phyloP scores from a whole-genome alignment of 2,113 vertebrate genomes.

The Ochotona princeps region DNA sequence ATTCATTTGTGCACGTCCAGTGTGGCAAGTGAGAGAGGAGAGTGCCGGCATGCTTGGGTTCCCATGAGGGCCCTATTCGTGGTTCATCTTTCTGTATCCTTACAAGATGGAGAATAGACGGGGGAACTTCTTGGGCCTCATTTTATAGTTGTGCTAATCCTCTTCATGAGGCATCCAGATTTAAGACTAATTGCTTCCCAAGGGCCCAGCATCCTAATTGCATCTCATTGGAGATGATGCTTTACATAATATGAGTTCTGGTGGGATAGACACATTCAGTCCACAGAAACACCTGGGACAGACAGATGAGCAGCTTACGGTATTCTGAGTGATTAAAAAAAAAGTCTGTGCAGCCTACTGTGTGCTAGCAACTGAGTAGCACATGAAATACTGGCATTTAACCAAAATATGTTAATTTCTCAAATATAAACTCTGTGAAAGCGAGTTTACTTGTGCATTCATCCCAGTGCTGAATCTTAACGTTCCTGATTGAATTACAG shows the following conservation, averaged over 20 bases:
- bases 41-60: not conserved
- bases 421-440: not conserved
- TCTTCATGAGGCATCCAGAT: accelerated
- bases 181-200: not conserved
- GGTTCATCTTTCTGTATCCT: not conserved
- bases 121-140: not conserved
- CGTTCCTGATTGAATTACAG: not conserved
- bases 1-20: not conserved
- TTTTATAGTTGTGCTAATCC: not conserved
- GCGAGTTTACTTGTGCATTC: not conserved
- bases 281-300: not conserved
- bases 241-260: not conserved
- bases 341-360: not conserved
- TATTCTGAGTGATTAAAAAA: not conserved
- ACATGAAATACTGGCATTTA: not conserved
- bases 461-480: not conserved
- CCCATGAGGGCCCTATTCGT: not conserved
- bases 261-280: not conserved
- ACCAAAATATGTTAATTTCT: not conserved
- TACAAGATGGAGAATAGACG: not conserved
- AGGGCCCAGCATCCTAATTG: too few species aligned
- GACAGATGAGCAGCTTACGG: not conserved
- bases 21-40: not conserved
- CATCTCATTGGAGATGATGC: not conserved
- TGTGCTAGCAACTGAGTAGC: not conserved